These are phyloP conservation scores for Acinonyx jubatus DNA, from an alignment of 2,113 vertebrate genomes.

Conservation along the genomic window DNA sequence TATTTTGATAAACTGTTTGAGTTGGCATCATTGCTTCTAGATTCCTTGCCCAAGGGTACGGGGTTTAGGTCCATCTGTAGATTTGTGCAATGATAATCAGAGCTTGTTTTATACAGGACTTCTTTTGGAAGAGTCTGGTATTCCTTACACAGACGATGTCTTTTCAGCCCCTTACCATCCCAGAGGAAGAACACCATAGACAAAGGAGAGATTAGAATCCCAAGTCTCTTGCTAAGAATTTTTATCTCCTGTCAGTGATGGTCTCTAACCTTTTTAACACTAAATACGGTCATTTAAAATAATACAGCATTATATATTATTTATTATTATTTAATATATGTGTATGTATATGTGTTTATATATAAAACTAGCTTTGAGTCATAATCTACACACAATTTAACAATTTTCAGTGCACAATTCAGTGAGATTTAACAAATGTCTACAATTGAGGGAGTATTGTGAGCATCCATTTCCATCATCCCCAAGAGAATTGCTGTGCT, in stretches of 20 bases:
- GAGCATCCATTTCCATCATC: not conserved
- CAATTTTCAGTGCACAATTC: not conserved
- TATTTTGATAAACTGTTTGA: conserved; percentile 50
- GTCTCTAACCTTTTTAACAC: not conserved
- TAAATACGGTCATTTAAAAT: not conserved
- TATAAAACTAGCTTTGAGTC: not conserved
- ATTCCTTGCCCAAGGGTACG: not conserved
- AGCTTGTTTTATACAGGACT: not conserved
- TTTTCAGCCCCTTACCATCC: not conserved
- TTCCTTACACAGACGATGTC: not conserved
- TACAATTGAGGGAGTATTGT: not conserved
- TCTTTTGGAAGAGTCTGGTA: not conserved
- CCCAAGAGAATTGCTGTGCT: not conserved
- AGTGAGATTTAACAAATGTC: not conserved
- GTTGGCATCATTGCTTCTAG: not conserved
- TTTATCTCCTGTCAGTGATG: not conserved
- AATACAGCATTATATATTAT: not conserved
- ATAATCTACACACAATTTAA: not conserved
- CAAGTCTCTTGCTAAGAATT: not conserved
- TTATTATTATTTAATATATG: not conserved
- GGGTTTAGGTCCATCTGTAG: not conserved
- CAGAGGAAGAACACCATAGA: not conserved
- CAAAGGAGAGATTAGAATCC: not conserved
- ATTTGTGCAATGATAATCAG: not conserved
- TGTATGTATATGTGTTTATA: not conserved